These are phyloP conservation scores for Eumacrocentrus americanus DNA, from an alignment of 2,888 invertebrate genomes.

Conservation along the genomic window DNA sequence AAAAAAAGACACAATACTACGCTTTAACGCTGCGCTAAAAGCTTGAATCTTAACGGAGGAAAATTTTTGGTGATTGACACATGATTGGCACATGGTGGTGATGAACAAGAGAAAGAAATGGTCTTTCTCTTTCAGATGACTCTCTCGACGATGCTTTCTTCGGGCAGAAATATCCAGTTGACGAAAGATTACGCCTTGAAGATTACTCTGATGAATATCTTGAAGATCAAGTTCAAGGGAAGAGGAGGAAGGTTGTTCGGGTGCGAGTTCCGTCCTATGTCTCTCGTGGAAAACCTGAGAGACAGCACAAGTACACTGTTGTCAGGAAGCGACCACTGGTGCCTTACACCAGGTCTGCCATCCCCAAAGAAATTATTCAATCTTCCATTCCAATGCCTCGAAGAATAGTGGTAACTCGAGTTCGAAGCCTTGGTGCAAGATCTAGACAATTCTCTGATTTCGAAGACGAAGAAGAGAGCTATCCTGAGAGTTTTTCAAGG, in stretches of 20 bases:
- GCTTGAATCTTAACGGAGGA: conserved; percentile 18
- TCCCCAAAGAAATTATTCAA: conserved; percentile 12
- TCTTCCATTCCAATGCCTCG: conserved; percentile 41
- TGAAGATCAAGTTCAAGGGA: conserved; percentile 29
- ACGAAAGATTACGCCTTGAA: conserved; percentile 28
- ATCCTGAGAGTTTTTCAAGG: conserved; percentile 3
- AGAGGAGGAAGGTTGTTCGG: conserved; percentile 53
- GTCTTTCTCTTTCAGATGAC: conserved; percentile 45
- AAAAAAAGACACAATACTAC: conserved; percentile 14
- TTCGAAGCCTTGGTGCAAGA: conserved; percentile 45
- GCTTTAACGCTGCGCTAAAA: conserved; percentile 28
- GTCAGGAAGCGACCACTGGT: conserved; percentile 53
- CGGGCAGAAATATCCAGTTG: conserved; percentile 33
- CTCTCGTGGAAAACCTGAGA: conserved; percentile 44
- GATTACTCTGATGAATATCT: conserved; percentile 16
- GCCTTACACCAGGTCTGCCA: conserved; percentile 40
- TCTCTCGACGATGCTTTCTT: conserved; percentile 32
- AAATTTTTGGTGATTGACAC: conserved; percentile 24
- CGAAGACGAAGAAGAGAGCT: conserved; percentile 25
- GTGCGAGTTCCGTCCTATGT: conserved; percentile 55
- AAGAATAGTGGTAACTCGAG: conserved; percentile 52
- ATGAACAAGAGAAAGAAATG: conserved; percentile 34
- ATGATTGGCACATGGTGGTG: conserved; percentile 9
- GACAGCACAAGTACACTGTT: conserved; percentile 54
- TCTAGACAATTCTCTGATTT: conserved; percentile 24